Percentiles rank a stretch among this genome's conserved stretches.
phyloP scores from a whole-genome alignment of 2,888 invertebrate species.

The Tipula lateralis region DNA sequence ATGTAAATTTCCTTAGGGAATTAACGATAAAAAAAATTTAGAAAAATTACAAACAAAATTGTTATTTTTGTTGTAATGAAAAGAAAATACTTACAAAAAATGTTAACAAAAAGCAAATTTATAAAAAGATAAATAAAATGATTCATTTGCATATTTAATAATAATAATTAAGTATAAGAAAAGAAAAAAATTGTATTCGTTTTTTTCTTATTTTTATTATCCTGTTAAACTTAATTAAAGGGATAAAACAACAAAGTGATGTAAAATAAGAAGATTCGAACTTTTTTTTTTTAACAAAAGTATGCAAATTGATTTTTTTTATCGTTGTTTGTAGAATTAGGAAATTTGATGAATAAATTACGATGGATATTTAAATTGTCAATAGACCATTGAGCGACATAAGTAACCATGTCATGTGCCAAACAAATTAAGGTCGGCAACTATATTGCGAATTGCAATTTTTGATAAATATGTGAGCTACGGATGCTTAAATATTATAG shows the following conservation, averaged over 20 bases:
- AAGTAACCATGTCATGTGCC: too few species aligned
- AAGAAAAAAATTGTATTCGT: not conserved
- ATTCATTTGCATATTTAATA: constrained; percentile 24
- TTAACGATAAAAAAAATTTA: not conserved
- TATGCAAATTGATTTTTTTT: constrained; percentile 1
- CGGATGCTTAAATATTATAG: too few species aligned
- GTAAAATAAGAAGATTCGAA: not conserved
- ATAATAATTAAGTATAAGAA: constrained; percentile 15
- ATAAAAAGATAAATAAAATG: constrained; percentile 14
- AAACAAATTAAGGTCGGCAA: too few species aligned
- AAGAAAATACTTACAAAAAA: not conserved
- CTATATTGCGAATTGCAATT: too few species aligned
- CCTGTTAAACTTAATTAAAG: constrained; percentile 24
- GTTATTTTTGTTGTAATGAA: not conserved
- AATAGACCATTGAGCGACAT: too few species aligned
- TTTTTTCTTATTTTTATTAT: not conserved
- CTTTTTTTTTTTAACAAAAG: not conserved
- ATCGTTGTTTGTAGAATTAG: not conserved
- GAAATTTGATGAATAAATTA: not conserved
- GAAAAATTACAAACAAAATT: not conserved
- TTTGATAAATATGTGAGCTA: too few species aligned
- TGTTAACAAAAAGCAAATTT: not conserved
- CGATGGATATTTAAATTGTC: not conserved
- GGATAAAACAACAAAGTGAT: not conserved
- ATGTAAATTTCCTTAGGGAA: constrained; percentile 19